Base-by-base conservation (phyloP, 2,888 invertebrate genomes). In the Griposia aprilina region DNA sequence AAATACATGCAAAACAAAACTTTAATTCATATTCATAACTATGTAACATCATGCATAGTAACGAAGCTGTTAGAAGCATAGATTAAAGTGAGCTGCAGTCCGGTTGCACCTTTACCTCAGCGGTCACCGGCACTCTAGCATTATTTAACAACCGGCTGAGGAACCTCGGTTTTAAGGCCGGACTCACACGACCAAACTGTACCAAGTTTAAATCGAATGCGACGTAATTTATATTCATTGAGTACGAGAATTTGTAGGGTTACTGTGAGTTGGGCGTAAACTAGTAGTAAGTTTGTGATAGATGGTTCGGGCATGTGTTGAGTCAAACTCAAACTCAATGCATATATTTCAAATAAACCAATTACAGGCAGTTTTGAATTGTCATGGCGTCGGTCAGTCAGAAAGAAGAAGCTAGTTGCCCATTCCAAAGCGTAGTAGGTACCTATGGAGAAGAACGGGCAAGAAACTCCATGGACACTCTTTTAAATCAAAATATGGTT, bases 201-300 rank as follows among this genome's bases (percentile, higher is more conserved):
- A 13, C 36, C 15, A 72, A 69, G 48, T 66, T 81, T 66, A 69
- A 66, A 73, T 70, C 63, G 60, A 82, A 82, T 79, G 62, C 26
- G 66, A 69, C 48, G 65, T 57, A 41, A 71, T 71, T 74, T 45
- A 72, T 41, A 55, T 76, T 45, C 55, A 81, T 80, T 62, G 73
- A 73, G 57, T 59, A 73, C n/a, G 76, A 30, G 52, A 23, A 55
- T n/a, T 52, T 66, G 17, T 8, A 36, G 13, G 17, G n/a, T 23
- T 23, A 8, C 63, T 57, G 71, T 57, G 81, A n/a, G 36, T 7
- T 36, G 48, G 59, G 59, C 26, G 60, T 60, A 20, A 60, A 60
- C 60, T 30, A 30, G 26, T 30, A 20, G 26, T 30, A 60, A 23
- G 26, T 17, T 11, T 8, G 55, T 55, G 57, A 20, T 65, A 48